Conservation (phyloP, 2,113 vertebrate genomes). For the Campylorhamphus procurvoides region DNA sequence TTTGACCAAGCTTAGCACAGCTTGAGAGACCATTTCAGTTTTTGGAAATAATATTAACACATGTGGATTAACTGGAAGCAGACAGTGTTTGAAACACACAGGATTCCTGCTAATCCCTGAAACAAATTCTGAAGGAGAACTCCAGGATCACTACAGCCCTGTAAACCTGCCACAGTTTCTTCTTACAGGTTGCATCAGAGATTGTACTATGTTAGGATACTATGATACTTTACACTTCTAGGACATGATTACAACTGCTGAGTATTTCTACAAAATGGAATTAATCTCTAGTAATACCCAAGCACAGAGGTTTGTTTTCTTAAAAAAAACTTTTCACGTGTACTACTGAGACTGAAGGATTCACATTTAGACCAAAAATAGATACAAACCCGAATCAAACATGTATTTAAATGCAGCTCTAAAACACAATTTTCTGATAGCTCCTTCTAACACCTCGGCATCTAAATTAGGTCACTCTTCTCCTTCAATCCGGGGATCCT, state of each 20-base stretch:
- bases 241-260: not conserved
- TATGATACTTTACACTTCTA: not conserved
- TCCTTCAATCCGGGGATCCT: not conserved
- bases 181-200: not conserved
- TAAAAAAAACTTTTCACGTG: not conserved
- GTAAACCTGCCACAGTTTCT: not conserved
- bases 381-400: not conserved
- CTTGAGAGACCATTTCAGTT: not conserved
- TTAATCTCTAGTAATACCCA: not conserved
- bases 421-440: not conserved
- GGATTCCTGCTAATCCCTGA: not conserved
- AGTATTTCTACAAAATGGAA: not conserved
- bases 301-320: not conserved
- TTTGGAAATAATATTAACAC: not conserved
- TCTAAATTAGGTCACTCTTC: not conserved
- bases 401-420: not conserved
- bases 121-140: not conserved
- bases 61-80: not conserved
- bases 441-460: not conserved
- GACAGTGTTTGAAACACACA: not conserved
- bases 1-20: not conserved
- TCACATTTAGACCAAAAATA: not conserved
- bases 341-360: not conserved
- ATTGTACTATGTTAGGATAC: not conserved
- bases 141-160: not conserved